Conservation (phyloP, 2,888 invertebrate genomes). For the Chironomus riparius region DNA sequence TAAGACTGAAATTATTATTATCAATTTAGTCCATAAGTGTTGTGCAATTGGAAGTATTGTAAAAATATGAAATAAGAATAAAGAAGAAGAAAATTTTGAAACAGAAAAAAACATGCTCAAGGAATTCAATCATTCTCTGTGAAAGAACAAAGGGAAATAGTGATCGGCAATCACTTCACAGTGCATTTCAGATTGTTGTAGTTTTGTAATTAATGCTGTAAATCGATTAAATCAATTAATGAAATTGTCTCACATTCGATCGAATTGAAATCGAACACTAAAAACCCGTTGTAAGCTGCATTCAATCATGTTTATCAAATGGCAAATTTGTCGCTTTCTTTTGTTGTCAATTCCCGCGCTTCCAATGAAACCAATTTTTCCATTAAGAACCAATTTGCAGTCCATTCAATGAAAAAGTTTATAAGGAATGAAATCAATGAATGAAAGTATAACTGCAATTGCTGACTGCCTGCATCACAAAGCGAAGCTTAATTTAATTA, state of each 20-base stretch:
- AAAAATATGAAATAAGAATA: neutral
- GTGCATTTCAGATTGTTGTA: no score
- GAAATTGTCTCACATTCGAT: slow-evolving; percentile 7
- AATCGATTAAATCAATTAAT: slow-evolving; percentile 24
- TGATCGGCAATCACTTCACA: slow-evolving; percentile 17
- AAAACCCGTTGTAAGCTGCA: slow-evolving; percentile 4
- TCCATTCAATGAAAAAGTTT: neutral
- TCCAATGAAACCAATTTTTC: slow-evolving; percentile 6
- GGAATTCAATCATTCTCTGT: neutral
- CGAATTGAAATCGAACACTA: neutral
- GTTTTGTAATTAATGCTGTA: slow-evolving; percentile 14
- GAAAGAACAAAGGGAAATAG: slow-evolving; percentile 8
- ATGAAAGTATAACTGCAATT: no score
- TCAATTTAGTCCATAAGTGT: neutral
- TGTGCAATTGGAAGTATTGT: neutral
- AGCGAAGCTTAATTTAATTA: no score
- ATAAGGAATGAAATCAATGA: neutral
- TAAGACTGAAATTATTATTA: neutral
- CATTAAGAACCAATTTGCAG: neutral
- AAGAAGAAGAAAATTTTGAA: neutral
- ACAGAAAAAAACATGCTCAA: neutral
- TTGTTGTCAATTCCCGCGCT: slow-evolving; percentile 10
- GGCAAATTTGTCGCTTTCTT: slow-evolving; percentile 26
- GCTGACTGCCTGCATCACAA: no score
- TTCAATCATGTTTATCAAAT: slow-evolving; percentile 20